Percentiles rank a stretch among this genome's conserved stretches.
Conservation (phyloP, 2,888 invertebrate genomes). For the Caenorhabditis doughertyi region DNA sequence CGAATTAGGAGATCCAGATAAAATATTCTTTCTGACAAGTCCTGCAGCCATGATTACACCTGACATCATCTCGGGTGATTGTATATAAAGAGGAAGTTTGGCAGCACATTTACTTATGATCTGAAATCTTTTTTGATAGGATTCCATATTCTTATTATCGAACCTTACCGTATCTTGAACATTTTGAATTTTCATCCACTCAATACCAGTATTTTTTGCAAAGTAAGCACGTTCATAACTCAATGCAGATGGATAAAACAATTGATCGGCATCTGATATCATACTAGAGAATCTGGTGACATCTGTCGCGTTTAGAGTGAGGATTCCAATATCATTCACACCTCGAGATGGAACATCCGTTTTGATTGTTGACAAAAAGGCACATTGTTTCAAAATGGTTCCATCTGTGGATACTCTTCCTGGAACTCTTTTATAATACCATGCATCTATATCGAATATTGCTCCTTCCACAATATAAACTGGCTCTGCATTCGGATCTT, state of each 20-base stretch:
- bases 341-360: conserved; percentile 15
- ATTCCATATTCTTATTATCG: not conserved
- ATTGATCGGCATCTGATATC: conserved; percentile 61
- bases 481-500: not conserved
- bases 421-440: conserved; percentile 65
- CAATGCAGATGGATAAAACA: conserved; percentile 60
- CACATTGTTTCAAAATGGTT: conserved; percentile 47
- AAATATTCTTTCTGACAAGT: conserved; percentile 42
- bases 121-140: no score
- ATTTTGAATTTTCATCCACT: conserved; percentile 45
- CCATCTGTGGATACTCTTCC: conserved; percentile 35
- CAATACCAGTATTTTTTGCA: not conserved
- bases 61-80: conserved; percentile 1
- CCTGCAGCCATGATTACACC: conserved; percentile 42
- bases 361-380: conserved; percentile 56
- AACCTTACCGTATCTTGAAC: conserved; percentile 49
- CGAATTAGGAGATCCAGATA: conserved; percentile 55
- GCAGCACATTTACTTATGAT: conserved; percentile 43
- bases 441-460: conserved; percentile 61
- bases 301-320: conserved; percentile 27
- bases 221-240: conserved; percentile 51
- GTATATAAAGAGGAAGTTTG: conserved; percentile 11
- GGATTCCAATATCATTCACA: conserved; percentile 50
- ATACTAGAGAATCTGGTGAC: conserved; percentile 39
- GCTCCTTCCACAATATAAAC: conserved; percentile 40